Evolutionary conservation across 1,140 invertebrate genomes (phyloP).

Genomic region (Delia radicum): DNA sequence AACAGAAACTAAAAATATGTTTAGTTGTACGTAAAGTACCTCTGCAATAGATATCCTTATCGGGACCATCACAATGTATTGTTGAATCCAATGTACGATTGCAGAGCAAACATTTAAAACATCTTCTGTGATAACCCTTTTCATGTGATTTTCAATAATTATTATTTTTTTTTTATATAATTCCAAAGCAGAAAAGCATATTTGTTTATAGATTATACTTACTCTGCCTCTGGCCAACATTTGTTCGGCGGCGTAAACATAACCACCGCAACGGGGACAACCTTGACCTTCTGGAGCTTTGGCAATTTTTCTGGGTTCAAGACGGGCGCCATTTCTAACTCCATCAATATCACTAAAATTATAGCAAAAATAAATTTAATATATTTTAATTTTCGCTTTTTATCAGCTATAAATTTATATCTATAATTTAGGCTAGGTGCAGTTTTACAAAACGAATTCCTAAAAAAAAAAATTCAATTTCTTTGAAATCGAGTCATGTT

Average conservation of each 20-base stretch:
- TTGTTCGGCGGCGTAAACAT: constrained; percentile 90
- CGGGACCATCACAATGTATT: constrained; percentile 89
- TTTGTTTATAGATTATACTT: constrained; percentile 51
- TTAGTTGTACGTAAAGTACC: constrained; percentile 60
- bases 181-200: too few relatives aligned
- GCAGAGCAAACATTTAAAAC: constrained; percentile 89
- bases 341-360: constrained; percentile 56
- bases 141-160: constrained; percentile 12
- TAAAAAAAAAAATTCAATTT: too few relatives aligned
- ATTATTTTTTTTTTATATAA: not conserved
- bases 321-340: constrained; percentile 46
- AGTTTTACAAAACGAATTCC: too few relatives aligned
- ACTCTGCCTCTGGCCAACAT: constrained; percentile 89
- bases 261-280: constrained; percentile 88
- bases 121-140: constrained; percentile 86
- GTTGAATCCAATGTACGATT: constrained; percentile 90
- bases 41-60: constrained; percentile 91
- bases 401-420: too few relatives aligned
- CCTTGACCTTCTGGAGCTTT: constrained; percentile 83
- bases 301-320: constrained; percentile 74
- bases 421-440: too few relatives aligned
- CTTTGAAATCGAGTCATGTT: too few relatives aligned
- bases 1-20: too few relatives aligned
- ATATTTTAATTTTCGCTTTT: too few relatives aligned
- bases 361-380: not conserved